Percentiles rank a stretch among this genome's conserved stretches.
Evolutionary conservation across 2,113 vertebrate species (phyloP).

Genomic region (Pampusana beccarii): DNA sequence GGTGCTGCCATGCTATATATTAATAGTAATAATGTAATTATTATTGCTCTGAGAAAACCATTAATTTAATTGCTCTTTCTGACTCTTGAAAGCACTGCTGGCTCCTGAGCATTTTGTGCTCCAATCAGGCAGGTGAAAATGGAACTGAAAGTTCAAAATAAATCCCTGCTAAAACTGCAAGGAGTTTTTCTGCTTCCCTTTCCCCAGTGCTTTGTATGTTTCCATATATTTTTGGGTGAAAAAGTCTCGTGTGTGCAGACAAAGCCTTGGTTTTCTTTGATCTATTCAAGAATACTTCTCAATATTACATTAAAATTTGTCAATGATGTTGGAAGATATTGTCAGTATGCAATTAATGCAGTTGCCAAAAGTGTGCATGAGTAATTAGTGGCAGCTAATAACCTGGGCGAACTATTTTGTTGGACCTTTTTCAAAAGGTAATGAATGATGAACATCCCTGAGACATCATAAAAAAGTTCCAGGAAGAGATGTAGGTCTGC

Average conservation of each 20-base stretch:
- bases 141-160: neutral
- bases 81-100: neutral
- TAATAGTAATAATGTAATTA: neutral
- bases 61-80: constrained; percentile 22
- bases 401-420: neutral
- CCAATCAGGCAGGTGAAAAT: neutral
- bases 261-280: neutral
- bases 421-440: neutral
- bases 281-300: neutral
- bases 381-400: neutral
- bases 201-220: neutral
- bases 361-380: neutral
- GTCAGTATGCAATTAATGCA: neutral
- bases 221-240: neutral
- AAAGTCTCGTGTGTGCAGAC: neutral
- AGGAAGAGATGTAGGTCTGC: neutral
- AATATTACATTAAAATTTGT: neutral
- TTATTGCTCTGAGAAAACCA: neutral
- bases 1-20: neutral
- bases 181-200: neutral
- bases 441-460: neutral
- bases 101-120: neutral
- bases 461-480: neutral
- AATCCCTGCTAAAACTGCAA: neutral
- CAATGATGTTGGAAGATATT: neutral